These are phyloP conservation scores for Phenganax marumi DNA, from an alignment of 92 coral and sea anemone genomes.

Conservation along the genomic window DNA sequence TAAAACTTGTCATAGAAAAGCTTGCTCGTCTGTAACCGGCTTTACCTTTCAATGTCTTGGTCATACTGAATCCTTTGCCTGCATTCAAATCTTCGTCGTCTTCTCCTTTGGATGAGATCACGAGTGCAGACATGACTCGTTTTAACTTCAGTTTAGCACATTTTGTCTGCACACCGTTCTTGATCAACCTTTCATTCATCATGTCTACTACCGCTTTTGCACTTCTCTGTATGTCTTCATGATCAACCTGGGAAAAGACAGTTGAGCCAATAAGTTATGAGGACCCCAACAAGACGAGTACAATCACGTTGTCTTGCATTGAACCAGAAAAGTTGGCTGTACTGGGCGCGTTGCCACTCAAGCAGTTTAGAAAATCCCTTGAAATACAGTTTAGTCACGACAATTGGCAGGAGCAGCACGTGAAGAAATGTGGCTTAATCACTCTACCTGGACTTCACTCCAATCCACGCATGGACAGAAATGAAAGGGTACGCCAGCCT, in stretches of 20 bases:
- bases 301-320: no score
- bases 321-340: not conserved
- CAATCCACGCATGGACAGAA: constrained; percentile 64
- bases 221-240: constrained; percentile 56
- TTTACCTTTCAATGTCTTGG: constrained; percentile 31
- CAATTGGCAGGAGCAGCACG: no score
- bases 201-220: constrained; percentile 66
- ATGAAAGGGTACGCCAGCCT: constrained; percentile 62
- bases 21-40: no score
- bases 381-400: not conserved
- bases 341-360: constrained; percentile 35
- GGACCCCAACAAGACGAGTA: no score
- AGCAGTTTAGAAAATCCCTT: constrained; percentile 31
- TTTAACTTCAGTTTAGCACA: constrained; percentile 51
- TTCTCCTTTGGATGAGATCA: constrained; percentile 32
- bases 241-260: constrained; percentile 44
- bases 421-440: constrained; percentile 23
- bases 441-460: constrained; percentile 47
- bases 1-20: no score
- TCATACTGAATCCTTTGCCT: not conserved
- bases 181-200: constrained; percentile 56
- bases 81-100: constrained; percentile 12
- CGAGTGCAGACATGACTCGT: constrained; percentile 48
- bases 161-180: constrained; percentile 35
- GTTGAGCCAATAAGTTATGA: no score